Base-by-base conservation (phyloP, 2,888 invertebrate genomes). In the Drosophila kanekoi region DNA sequence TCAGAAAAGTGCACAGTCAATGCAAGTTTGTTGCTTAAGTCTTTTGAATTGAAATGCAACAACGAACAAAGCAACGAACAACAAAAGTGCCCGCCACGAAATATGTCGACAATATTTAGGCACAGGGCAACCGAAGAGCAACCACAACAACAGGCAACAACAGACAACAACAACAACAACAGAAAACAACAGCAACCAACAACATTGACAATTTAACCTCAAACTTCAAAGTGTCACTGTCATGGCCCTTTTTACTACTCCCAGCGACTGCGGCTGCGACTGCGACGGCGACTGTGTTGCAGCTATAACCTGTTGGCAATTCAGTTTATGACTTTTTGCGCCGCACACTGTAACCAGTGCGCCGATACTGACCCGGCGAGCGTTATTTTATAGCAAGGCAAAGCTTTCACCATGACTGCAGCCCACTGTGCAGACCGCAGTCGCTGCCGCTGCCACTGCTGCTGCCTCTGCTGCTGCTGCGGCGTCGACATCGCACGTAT, bases 181-280 rank as follows among this genome's bases (percentile, higher is more conserved):
- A 53, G 63, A 40, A 66, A 71, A 43, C 64, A 37, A 49, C 35
- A 72, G 62, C 76, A 77, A 63, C 69, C 76, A 77, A 63, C 69
- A 77, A 70, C 85, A 87, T 77, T 83, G 87, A 81, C 75, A 78
- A 81, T 82, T 82, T 84, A 90, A 90, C 90, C 90, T 90, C 91
- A 89, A 90, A 90, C 90, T 90, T 89, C 88, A 89, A 84, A 90
- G 87, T 90, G 90, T 91, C 90, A 90, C 90, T 90, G 90, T 90
- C 90, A 90, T 89, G 91, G 91, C 90, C 90, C 90, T 91, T 90
- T 89, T 90, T 90, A 87, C 87, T 72, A 69, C 80, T 70, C 68
- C 49, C 51, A 54, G 65, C 58, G 58, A 57, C 58, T 11, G 6
- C 23, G 43, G 52, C 64, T 1, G 14, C 16, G 38, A 52, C 64